Conservation (phyloP, 2,113 vertebrate species). For the Marcusenius ussheri region DNA sequence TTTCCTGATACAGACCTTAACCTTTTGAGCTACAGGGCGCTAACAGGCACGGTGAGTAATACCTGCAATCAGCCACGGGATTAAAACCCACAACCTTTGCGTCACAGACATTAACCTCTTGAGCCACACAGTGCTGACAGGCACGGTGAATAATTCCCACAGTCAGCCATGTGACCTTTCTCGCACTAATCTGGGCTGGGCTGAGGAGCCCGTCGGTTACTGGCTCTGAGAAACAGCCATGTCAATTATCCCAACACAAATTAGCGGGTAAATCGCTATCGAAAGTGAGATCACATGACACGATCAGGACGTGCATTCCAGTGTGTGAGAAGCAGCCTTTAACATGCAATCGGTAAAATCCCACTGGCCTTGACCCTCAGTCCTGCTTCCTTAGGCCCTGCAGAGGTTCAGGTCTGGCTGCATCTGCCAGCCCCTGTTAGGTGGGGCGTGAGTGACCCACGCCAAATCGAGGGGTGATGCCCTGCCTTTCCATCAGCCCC, state of each 20-base stretch:
- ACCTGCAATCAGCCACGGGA: neutral
- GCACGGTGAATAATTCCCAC: neutral
- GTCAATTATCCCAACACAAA: neutral
- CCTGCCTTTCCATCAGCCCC: too few relatives aligned
- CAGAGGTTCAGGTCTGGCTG: too few relatives aligned
- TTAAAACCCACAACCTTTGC: too few relatives aligned
- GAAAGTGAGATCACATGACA: neutral
- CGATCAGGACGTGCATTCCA: neutral
- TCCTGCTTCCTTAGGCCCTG: neutral
- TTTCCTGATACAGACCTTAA: neutral
- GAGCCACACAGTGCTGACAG: neutral
- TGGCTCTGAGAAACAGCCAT: neutral
- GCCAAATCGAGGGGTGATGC: too few relatives aligned
- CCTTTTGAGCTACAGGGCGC: neutral
- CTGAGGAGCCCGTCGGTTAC: neutral
- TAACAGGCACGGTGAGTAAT: neutral
- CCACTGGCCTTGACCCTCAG: neutral
- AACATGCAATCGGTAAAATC: neutral
- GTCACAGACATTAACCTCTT: too few relatives aligned
- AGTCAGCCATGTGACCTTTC: neutral
- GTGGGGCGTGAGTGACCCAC: too few relatives aligned
- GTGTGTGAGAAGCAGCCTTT: neutral
- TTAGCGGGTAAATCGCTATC: neutral
- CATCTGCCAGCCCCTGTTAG: too few relatives aligned
- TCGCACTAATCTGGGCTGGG: neutral